A percentile compares a stretch with the other conserved stretches of the same genome.
Conservation (phyloP, 2,888 invertebrate species). For the Fissipunctia ypsillon region DNA sequence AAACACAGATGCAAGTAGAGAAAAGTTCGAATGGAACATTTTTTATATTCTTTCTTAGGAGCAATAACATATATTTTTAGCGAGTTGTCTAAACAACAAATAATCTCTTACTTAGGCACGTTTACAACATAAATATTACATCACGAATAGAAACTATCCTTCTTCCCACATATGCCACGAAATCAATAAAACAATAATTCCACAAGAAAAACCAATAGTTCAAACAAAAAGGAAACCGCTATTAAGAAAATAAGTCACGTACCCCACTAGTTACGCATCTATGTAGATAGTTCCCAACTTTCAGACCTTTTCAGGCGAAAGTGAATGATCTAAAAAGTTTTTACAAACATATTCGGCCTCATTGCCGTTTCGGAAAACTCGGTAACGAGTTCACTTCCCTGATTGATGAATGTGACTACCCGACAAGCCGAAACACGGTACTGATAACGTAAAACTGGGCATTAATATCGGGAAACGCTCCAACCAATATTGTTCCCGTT, state of each 20-base stretch:
- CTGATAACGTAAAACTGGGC: conserved; percentile 79
- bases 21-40: neutral
- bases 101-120: neutral
- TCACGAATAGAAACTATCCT: neutral
- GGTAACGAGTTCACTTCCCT: conserved; percentile 87
- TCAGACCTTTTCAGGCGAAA: conserved; percentile 80
- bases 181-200: conserved; percentile 40
- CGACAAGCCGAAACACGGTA: conserved; percentile 77
- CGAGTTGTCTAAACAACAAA: neutral
- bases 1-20: too few relatives aligned
- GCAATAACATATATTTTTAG: neutral
- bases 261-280: conserved; percentile 68
- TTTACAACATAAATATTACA: neutral
- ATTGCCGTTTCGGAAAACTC: conserved; percentile 83
- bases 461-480: conserved; percentile 77
- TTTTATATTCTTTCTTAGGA: neutral
- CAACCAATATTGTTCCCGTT: conserved; percentile 70
- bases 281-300: conserved; percentile 67
- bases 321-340: conserved; percentile 89
- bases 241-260: conserved; percentile 71
- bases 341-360: conserved; percentile 82
- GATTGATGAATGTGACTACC: conserved; percentile 85
- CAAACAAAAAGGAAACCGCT: conserved; percentile 48
- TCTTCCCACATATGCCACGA: neutral
- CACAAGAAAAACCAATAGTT: conserved; percentile 42